These are phyloP conservation scores for Trachelus iudaicus DNA, from an alignment of 2,888 invertebrate species.

Conservation along the genomic window DNA sequence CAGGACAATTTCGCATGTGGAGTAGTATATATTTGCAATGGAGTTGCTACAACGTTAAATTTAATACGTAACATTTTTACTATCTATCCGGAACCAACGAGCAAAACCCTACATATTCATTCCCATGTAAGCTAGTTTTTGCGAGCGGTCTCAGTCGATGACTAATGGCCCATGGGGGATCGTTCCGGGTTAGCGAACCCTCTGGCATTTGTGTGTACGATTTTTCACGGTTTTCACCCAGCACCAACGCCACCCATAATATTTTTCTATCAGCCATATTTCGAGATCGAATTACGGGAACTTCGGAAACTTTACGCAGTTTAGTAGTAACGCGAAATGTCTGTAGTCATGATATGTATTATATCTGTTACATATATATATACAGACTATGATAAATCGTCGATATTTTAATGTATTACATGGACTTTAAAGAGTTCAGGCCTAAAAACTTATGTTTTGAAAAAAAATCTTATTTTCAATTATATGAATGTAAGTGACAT, in stretches of 20 bases:
- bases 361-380: neutral
- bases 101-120: conserved; percentile 36
- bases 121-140: conserved; percentile 49
- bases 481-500: neutral
- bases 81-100: neutral
- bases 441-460: no score
- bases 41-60: neutral
- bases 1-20: neutral
- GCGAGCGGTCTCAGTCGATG: conserved; percentile 42
- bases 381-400: neutral
- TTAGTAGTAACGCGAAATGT: neutral
- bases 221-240: conserved; percentile 48
- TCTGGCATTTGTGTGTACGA: conserved; percentile 41
- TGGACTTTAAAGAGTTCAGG: neutral
- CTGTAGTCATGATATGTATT: neutral
- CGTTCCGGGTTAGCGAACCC: conserved; percentile 38
- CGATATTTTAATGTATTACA: neutral
- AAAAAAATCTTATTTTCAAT: neutral
- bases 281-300: conserved; percentile 38
- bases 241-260: conserved; percentile 11
- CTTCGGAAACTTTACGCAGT: neutral
- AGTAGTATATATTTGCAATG: neutral
- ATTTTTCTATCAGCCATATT: conserved; percentile 29
- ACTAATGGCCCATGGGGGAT: conserved; percentile 51
- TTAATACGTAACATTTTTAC: conserved; percentile 4